A percentile compares a stretch with the other conserved stretches of the same genome.
These are phyloP conservation scores for Casuarius casuarius DNA, from an alignment of 2,113 vertebrate genomes.

Conservation along the genomic window DNA sequence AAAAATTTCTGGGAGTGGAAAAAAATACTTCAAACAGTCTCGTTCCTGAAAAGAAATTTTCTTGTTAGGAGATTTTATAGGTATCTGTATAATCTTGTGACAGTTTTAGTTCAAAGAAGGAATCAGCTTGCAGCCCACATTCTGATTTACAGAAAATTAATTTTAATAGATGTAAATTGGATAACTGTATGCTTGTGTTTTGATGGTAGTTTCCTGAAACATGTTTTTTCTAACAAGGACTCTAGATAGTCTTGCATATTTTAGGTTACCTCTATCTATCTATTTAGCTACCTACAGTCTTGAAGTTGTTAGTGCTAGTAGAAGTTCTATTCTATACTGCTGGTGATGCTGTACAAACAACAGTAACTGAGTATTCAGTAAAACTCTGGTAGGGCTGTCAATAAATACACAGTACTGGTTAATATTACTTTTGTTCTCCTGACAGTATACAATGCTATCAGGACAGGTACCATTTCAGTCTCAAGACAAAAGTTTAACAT, in stretches of 20 bases:
- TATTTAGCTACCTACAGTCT: neutral
- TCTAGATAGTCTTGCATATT: neutral
- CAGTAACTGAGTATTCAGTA: neutral
- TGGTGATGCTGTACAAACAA: neutral
- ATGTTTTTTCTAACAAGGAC: neutral
- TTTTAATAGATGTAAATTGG: neutral
- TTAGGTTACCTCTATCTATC: neutral
- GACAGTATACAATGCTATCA: conserved; percentile 96
- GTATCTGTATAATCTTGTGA: neutral
- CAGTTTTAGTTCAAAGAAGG: neutral
- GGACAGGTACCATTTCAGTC: conserved; percentile 98
- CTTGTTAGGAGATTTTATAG: neutral
- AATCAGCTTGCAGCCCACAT: neutral
- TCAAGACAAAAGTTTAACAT: conserved; percentile 89
- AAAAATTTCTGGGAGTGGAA: neutral
- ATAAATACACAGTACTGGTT: neutral
- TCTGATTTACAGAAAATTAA: neutral
- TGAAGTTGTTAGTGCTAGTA: neutral
- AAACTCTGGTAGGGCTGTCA: neutral
- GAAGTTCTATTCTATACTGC: neutral
- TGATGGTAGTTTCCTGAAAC: neutral
- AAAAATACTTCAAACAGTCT: neutral
- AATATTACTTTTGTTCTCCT: conserved; percentile 30
- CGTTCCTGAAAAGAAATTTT: neutral
- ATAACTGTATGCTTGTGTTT: neutral